These are phyloP conservation scores for Siderastrea siderea DNA, from an alignment of 92 coral and sea anemone genomes.

Conservation along the genomic window DNA sequence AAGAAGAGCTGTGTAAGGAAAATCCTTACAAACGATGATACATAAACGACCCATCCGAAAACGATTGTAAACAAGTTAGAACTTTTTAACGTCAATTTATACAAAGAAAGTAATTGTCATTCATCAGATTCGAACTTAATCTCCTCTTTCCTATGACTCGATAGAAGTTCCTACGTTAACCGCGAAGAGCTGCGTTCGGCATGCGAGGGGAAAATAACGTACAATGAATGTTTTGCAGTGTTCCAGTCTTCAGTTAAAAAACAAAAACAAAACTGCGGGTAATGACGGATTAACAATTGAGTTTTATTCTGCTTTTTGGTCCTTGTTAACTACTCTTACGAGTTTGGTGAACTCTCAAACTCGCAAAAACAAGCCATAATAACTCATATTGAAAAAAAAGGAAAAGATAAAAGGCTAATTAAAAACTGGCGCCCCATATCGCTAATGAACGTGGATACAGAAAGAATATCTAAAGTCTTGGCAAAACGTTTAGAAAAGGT, in stretches of 20 bases:
- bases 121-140: not conserved
- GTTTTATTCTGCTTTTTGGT: constrained; percentile 62
- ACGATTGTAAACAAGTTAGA: constrained; percentile 27
- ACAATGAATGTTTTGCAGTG: constrained; percentile 35
- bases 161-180: constrained; percentile 23
- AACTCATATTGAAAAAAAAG: constrained; percentile 50
- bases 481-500: constrained; percentile 52
- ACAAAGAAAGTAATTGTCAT: constrained; percentile 15
- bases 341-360: not conserved
- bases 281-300: constrained; percentile 57
- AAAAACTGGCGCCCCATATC: constrained; percentile 57
- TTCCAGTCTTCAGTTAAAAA: not conserved
- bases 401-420: not conserved
- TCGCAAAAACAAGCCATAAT: constrained; percentile 60
- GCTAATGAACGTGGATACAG: constrained; percentile 50
- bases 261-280: constrained; percentile 52
- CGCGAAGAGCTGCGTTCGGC: constrained; percentile 5
- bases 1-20: constrained; percentile 18
- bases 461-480: constrained; percentile 38
- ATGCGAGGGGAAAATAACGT: constrained; percentile 42
- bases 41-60: constrained; percentile 28
- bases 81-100: constrained; percentile 14
- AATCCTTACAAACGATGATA: constrained; percentile 18
- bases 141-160: not conserved
- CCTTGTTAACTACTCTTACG: not conserved